phyloP scores from a whole-genome alignment of 1,140 invertebrate species.

The Doryteuthis pealeii region DNA sequence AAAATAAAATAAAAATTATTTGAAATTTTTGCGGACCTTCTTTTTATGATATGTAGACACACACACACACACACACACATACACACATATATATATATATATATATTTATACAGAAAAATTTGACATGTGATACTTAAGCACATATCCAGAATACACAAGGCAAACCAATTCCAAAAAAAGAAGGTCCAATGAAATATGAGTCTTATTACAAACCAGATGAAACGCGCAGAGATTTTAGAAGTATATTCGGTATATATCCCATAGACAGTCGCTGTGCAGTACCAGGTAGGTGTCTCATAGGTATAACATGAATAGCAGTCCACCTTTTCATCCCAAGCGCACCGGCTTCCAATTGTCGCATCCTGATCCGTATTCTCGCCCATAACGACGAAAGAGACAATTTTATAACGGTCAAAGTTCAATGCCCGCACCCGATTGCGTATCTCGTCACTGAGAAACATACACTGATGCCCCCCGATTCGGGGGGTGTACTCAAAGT shows the following conservation, averaged over 20 bases:
- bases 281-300: conserved; percentile 42
- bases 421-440: conserved; percentile 44
- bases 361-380: conserved; percentile 44
- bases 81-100: too few species aligned
- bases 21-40: too few species aligned
- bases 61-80: too few species aligned
- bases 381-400: conserved; percentile 43
- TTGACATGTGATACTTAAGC: too few species aligned
- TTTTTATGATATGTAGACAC: too few species aligned
- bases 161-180: neutral
- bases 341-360: conserved; percentile 43
- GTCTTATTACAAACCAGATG: neutral
- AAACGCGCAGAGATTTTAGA: neutral
- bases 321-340: conserved; percentile 49
- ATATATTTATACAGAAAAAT: too few species aligned
- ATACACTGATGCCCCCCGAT: conserved; percentile 37
- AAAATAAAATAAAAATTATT: neutral
- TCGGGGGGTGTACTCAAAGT: conserved; percentile 39
- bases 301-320: conserved; percentile 45
- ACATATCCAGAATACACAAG: too few species aligned
- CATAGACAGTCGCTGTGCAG: conserved; percentile 50
- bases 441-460: conserved; percentile 45
- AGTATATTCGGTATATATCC: conserved; percentile 50
- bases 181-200: neutral
- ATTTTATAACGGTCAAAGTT: conserved; percentile 53